Percentiles rank a stretch among this genome's conserved stretches.
Conservation (phyloP, 37 sponge, comb jelly and placozoan genomes). For the Amphimedon queenslandica region DNA sequence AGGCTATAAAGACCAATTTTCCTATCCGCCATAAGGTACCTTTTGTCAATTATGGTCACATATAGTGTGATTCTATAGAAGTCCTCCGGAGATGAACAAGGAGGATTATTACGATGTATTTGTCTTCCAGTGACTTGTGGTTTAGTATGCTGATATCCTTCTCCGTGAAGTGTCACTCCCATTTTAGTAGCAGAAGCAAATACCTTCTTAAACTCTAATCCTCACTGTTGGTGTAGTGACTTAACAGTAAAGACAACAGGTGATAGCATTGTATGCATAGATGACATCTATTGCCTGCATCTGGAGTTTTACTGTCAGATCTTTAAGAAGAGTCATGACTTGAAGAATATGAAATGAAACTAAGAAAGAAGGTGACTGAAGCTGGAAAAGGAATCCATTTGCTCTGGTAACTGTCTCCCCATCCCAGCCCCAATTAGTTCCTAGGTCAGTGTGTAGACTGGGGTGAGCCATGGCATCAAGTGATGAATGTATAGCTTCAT, state of each 20-base stretch:
- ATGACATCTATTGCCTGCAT: constrained; percentile 34
- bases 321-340: constrained; percentile 23
- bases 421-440: constrained; percentile 65
- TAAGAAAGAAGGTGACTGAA: constrained; percentile 48
- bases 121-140: constrained; percentile 22
- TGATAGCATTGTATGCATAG: constrained; percentile 5
- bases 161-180: constrained; percentile 13
- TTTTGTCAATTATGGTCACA: too few species aligned
- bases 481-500: constrained; percentile 1
- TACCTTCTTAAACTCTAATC: constrained; percentile 11
- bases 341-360: constrained; percentile 49
- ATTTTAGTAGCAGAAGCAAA: constrained; percentile 3
- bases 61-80: constrained; percentile 19
- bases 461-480: constrained; percentile 4
- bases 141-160: constrained; percentile 3
- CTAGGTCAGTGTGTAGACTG: neutral
- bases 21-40: too few species aligned
- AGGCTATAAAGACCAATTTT: too few species aligned
- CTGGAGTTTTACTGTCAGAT: constrained; percentile 45
- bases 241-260: constrained; percentile 1
- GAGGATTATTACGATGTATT: constrained; percentile 11
- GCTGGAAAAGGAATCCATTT: constrained; percentile 48
- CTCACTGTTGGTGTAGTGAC: neutral
- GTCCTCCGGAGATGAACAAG: neutral
- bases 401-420: constrained; percentile 46